Conservation (phyloP, 2,888 invertebrate species). For the Melikaiella ostensackeni region DNA sequence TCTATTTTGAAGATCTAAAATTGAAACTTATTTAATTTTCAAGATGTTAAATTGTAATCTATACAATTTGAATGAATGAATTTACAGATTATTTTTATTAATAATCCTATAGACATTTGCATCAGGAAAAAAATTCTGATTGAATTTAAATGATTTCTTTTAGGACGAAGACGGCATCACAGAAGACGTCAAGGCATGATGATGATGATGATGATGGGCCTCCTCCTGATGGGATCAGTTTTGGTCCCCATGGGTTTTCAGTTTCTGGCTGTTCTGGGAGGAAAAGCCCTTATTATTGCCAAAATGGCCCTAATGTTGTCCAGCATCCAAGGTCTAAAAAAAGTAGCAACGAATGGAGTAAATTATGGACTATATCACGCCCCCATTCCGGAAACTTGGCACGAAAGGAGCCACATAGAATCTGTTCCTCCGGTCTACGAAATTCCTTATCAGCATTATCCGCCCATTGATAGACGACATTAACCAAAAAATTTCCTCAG, state of each 20-base stretch:
- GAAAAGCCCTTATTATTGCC: slow-evolving; percentile 88
- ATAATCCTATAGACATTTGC: too few relatives aligned
- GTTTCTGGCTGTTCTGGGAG: slow-evolving; percentile 88
- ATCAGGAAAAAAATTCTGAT: too few relatives aligned
- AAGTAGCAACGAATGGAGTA: slow-evolving; percentile 85
- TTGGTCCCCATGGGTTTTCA: slow-evolving; percentile 91
- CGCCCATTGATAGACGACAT: slow-evolving; percentile 8
- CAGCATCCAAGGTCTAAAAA: slow-evolving; percentile 88
- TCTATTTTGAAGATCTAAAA: too few relatives aligned
- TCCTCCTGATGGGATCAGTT: slow-evolving; percentile 87
- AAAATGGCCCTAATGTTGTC: slow-evolving; percentile 90
- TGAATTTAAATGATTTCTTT: background rate
- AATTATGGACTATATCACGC: slow-evolving; percentile 87
- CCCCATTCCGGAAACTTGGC: slow-evolving; percentile 76
- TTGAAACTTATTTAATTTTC: too few relatives aligned
- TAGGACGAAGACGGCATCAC: slow-evolving; percentile 76
- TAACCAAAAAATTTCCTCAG: background rate
- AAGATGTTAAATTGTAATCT: too few relatives aligned
- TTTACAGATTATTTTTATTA: too few relatives aligned
- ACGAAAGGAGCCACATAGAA: slow-evolving; percentile 72
- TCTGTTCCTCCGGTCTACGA: background rate
- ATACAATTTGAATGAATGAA: too few relatives aligned
- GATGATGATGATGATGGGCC: slow-evolving; percentile 88
- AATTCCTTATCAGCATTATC: slow-evolving; percentile 32
- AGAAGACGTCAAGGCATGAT: slow-evolving; percentile 84